phyloP scores from a whole-genome alignment of 2,888 invertebrate species.

The Drosophila testacea region DNA sequence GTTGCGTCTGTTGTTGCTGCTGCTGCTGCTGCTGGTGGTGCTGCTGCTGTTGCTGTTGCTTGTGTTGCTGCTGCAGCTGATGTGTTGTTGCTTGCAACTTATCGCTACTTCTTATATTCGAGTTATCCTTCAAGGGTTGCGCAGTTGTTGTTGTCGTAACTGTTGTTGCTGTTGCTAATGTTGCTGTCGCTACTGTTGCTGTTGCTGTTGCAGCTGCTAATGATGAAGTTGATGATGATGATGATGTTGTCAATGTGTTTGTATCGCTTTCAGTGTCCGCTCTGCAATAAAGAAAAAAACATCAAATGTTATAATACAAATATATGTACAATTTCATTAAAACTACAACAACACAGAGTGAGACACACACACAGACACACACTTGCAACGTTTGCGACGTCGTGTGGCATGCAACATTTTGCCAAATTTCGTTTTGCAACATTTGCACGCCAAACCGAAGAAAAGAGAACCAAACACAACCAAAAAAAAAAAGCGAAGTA shows the following conservation, averaged over 20 bases:
- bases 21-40: slow-evolving; percentile 62
- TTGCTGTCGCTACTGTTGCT: slow-evolving; percentile 26
- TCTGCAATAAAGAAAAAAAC: slow-evolving; percentile 55
- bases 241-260: slow-evolving; percentile 45
- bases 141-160: slow-evolving; percentile 60
- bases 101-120: slow-evolving; percentile 82
- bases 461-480: slow-evolving; percentile 1
- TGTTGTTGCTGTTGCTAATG: slow-evolving; percentile 31
- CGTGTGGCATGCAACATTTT: slow-evolving; percentile 55
- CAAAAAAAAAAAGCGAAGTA: neutral
- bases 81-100: slow-evolving; percentile 81
- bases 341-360: neutral
- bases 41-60: slow-evolving; percentile 66
- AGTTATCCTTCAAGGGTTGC: slow-evolving; percentile 84
- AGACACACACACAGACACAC: slow-evolving; percentile 24
- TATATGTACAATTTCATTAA: slow-evolving; percentile 15
- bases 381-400: slow-evolving; percentile 54
- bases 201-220: slow-evolving; percentile 11
- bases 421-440: slow-evolving; percentile 22
- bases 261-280: slow-evolving; percentile 81
- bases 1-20: slow-evolving; percentile 48
- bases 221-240: slow-evolving; percentile 30
- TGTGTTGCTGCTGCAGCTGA: slow-evolving; percentile 58
- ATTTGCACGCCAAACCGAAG: slow-evolving; percentile 8
- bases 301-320: slow-evolving; percentile 13